Evolutionary conservation across 1,140 invertebrate genomes (phyloP), one percentile per base, ranked within the genome.

Genomic region (Drosophila parvula): DNA sequence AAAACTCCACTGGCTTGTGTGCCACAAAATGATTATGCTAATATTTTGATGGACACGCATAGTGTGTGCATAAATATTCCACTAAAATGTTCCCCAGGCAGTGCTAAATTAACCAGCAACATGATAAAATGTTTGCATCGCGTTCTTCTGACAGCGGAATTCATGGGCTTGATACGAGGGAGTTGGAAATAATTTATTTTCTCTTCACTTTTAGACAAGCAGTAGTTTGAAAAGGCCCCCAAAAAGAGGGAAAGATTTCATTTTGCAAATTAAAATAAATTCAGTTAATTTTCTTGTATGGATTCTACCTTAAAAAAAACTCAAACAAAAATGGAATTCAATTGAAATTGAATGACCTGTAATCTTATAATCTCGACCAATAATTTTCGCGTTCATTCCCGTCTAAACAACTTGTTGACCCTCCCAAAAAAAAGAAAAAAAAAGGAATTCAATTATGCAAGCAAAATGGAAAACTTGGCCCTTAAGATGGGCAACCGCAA

Each of bases 11-110:
- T 32, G 40, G 18, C 43, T 27, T 48, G 36, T 50, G 30, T 51
- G 40, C 57, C 63, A 50, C 67, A 67, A 77, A 79, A 86, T 83
- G 76, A 79, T 73, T 86, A 88, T 88, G 83, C 67, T 77, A 88
- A 88, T 86, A 83, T 86, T 77, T 63, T 86, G 65, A 60, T 60
- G 67, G 56, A 27, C 69, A 64, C 59, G 70, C 65, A 75, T 58
- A 56, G 73, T 41, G 63, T 59, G 38, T 44, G 41, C 41, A 44
- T 63, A 79, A 68, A 78, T 65, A 58, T 69, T 48, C 22, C 36
- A 10, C 32, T 22, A 30, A 56, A 70, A 47, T 63, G 27, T 34
- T 47, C 3, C 27, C 27, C 9, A 38, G 27, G 22, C 12, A 36
- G 12, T 22, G n/a, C 14, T 62, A 28, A 67, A 68, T 56, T 56